Percentiles rank a stretch among this genome's conserved stretches.
Conservation (phyloP, 2,797 vertebrate species). For the Dicrostonyx torquatus region DNA sequence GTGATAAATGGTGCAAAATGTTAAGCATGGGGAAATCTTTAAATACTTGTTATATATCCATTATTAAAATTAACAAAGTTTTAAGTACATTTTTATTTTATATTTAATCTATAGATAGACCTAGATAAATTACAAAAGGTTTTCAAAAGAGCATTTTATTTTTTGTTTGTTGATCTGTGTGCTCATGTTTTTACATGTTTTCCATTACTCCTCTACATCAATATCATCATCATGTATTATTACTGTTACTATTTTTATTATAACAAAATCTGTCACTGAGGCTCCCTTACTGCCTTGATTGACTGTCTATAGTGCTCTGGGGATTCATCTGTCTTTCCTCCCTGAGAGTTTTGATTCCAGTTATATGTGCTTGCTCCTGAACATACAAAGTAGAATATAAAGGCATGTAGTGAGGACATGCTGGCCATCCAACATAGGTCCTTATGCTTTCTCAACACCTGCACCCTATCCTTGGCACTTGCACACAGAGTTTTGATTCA, state of each 20-base stretch:
- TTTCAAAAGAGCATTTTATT: background rate
- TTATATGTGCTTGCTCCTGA: background rate
- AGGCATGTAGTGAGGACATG: background rate
- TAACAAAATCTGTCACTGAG: background rate
- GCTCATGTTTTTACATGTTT: background rate
- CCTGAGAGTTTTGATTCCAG: background rate
- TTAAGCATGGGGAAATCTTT: rapidly evolving
- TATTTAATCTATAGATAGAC: background rate
- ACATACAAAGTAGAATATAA: background rate
- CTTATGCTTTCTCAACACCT: background rate
- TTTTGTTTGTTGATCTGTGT: background rate
- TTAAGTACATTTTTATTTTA: background rate
- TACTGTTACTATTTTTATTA: background rate
- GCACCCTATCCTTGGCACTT: background rate
- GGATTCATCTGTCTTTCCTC: background rate
- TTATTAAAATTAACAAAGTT: background rate
- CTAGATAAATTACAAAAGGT: background rate
- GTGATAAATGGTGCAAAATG: background rate
- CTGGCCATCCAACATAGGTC: background rate
- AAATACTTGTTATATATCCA: background rate
- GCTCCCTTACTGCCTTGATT: background rate
- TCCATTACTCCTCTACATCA: background rate
- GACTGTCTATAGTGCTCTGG: background rate
- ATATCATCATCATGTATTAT: background rate
- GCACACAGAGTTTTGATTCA: background rate